Percentiles rank a stretch among this genome's conserved stretches.
These are phyloP conservation scores for Augiades crinisus DNA, from an alignment of 2,888 invertebrate species.

Conservation along the genomic window DNA sequence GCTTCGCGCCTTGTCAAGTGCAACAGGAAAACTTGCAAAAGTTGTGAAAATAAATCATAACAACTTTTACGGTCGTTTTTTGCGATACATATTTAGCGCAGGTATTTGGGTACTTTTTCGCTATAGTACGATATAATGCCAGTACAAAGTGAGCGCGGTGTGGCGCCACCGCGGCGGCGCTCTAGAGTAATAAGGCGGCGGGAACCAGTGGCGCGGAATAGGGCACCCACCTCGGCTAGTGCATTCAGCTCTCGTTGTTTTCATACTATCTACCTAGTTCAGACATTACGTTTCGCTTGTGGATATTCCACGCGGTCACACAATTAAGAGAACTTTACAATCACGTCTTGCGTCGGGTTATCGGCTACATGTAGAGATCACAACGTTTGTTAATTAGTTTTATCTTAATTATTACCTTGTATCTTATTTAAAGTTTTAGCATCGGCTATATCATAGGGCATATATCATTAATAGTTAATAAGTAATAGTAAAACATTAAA, in stretches of 20 bases:
- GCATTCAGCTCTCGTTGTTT: slow-evolving; percentile 9
- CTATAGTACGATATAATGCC: not conserved
- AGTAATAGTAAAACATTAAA: too few species aligned
- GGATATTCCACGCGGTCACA: not conserved
- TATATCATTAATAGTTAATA: too few species aligned
- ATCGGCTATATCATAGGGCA: too few species aligned
- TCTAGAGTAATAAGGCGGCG: not conserved
- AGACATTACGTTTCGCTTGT: not conserved
- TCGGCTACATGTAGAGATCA: too few species aligned
- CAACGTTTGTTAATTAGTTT: too few species aligned
- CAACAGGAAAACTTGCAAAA: not conserved
- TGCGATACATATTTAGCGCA: not conserved
- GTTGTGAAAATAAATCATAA: not conserved
- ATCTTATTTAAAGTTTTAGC: too few species aligned
- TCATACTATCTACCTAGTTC: not conserved
- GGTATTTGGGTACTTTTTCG: not conserved
- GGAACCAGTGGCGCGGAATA: slow-evolving; percentile 24
- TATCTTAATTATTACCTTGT: too few species aligned
- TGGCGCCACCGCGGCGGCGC: slow-evolving; percentile 16
- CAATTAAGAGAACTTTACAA: too few species aligned
- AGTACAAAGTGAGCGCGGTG: slow-evolving; percentile 4
- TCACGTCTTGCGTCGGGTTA: too few species aligned
- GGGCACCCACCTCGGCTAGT: slow-evolving; percentile 26
- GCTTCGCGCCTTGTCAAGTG: not conserved
- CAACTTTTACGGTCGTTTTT: not conserved